These are phyloP conservation scores for Octonoba sinensis DNA, from an alignment of 2,888 invertebrate genomes.

Conservation along the genomic window DNA sequence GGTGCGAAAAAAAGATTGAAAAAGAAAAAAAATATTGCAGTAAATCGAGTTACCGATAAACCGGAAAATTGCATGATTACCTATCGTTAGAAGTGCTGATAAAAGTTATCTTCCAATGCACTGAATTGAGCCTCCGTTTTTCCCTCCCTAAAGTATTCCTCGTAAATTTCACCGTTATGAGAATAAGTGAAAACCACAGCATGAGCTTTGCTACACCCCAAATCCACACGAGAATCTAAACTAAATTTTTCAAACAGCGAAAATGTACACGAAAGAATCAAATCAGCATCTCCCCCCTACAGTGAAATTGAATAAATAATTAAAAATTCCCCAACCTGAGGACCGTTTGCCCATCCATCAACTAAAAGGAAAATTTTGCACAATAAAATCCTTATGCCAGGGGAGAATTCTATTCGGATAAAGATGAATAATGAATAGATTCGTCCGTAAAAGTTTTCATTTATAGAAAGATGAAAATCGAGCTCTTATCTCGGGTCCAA, in stretches of 20 bases:
- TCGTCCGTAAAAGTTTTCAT: constrained; percentile 42
- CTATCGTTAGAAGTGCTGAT: too few species aligned
- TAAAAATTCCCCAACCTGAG: constrained; percentile 40
- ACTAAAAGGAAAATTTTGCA: constrained; percentile 16
- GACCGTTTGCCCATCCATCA: constrained; percentile 14
- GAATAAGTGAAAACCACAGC: too few species aligned
- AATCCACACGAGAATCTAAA: too few species aligned
- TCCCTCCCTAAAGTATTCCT: neutral
- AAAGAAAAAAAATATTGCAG: too few species aligned
- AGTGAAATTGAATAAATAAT: constrained; percentile 62
- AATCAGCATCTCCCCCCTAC: constrained; percentile 40
- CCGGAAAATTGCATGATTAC: too few species aligned
- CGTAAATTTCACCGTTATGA: too few species aligned
- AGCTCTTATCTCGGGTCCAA: constrained; percentile 51
- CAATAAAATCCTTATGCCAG: constrained; percentile 37
- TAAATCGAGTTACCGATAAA: too few species aligned
- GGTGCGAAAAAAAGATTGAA: too few species aligned
- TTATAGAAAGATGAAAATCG: constrained; percentile 37
- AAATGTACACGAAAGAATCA: constrained; percentile 53
- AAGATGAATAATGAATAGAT: constrained; percentile 60
- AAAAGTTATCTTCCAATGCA: too few species aligned
- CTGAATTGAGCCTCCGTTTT: too few species aligned
- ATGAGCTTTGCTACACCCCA: too few species aligned
- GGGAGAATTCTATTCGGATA: constrained; percentile 20
- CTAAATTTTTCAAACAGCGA: too few species aligned